Conservation (phyloP, 2,797 vertebrate species). For the Sebastes wilsoni region DNA sequence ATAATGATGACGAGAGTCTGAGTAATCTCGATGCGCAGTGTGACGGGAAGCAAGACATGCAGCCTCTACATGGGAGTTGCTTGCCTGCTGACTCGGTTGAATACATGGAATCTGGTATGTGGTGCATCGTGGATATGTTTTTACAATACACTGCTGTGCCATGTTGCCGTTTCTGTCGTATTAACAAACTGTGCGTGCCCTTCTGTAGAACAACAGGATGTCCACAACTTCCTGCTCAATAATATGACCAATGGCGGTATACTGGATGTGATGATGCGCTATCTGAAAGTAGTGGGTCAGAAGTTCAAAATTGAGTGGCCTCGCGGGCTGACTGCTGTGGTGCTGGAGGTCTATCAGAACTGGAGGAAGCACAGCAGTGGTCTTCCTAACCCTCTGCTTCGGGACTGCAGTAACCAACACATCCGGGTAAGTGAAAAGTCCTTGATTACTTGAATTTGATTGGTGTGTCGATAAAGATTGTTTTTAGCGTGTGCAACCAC, state of each 20-base stretch:
- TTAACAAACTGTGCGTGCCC: neutral
- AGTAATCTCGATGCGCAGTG: conserved; percentile 89
- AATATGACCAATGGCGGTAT: conserved; percentile 92
- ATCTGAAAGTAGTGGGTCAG: conserved; percentile 92
- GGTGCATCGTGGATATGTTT: neutral
- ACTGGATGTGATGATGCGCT: conserved; percentile 94
- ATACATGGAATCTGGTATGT: conserved; percentile 91
- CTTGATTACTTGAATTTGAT: neutral
- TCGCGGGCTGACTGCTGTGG: conserved; percentile 86
- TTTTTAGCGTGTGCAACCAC: neutral
- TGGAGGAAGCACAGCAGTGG: conserved; percentile 95
- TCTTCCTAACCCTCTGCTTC: conserved; percentile 92
- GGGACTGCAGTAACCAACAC: conserved; percentile 91
- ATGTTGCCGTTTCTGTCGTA: neutral
- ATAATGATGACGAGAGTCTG: conserved; percentile 93
- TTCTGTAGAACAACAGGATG: conserved; percentile 90
- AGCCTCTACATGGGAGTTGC: conserved; percentile 80
- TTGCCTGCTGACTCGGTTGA: conserved; percentile 85
- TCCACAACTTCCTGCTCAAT: conserved; percentile 90
- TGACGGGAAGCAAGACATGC: conserved; percentile 85
- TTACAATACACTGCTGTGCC: neutral
- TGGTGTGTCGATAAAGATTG: neutral
- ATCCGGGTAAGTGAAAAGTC: conserved; percentile 82
- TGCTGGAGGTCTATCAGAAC: conserved; percentile 88
- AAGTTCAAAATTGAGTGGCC: conserved; percentile 93